phyloP scores from a whole-genome alignment of 2,113 vertebrate genomes.

The Elachura formosa region DNA sequence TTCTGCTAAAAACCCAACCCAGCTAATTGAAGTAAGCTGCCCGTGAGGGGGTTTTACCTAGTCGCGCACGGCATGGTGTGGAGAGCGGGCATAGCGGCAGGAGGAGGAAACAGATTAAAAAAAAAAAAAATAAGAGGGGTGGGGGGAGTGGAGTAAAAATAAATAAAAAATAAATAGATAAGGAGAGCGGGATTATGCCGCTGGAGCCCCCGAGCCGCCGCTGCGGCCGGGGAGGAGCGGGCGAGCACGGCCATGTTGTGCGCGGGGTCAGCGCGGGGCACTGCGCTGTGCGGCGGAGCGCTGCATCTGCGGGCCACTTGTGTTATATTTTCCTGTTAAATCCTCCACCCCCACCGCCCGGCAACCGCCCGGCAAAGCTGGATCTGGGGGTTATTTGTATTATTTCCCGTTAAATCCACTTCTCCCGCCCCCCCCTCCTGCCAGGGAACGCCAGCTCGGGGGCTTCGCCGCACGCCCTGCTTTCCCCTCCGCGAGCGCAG shows the following conservation, averaged over 20 bases:
- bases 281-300: background rate
- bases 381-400: background rate
- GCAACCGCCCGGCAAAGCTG: background rate
- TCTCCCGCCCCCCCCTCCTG: background rate
- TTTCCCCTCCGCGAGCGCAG: background rate
- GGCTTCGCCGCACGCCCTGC: background rate
- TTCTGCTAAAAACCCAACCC: background rate
- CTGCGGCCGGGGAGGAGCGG: background rate
- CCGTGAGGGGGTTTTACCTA: background rate
- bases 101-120: background rate
- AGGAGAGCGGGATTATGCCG: background rate
- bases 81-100: background rate
- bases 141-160: background rate
- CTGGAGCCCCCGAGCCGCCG: background rate
- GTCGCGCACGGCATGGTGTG: background rate
- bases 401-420: background rate
- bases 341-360: background rate
- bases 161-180: background rate
- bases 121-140: background rate
- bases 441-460: background rate
- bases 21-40: background rate
- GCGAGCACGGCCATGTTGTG: background rate
- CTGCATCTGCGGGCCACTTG: background rate
- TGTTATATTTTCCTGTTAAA: background rate
- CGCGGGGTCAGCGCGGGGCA: background rate